Base-by-base conservation (phyloP, 2,888 invertebrate species). In the Ceratothoa steindachneri region DNA sequence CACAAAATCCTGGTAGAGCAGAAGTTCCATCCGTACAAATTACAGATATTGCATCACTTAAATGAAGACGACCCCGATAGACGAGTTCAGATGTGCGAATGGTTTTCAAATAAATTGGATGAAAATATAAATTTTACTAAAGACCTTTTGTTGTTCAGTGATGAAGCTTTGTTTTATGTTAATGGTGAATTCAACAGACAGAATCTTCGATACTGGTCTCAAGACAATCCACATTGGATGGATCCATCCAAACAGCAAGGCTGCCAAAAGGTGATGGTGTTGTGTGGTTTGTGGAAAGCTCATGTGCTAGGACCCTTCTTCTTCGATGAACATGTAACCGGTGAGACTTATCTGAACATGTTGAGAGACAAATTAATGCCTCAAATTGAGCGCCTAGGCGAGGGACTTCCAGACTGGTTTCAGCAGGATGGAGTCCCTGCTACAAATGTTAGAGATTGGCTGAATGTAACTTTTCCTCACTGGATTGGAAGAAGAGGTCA, bases 261-360 rank as follows among this genome's bases (percentile, higher is more conserved):
- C 19, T 22, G 41, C 30, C 68, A 30, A n/a, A 51, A 30, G 51
- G 19, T 68, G 30, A 68, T 55, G 51, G 68, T 51, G 68, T 68
- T 31, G 68, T 68, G 68, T 68, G 68, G 68, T 68, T 41, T 68
- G 51, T 51, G 41, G 68, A 41, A 68, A 41, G 22, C 19, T 41
- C 68, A 5, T 15, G 51, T 68, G 41, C 4, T 68, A 4, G 41
- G 68, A 22, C 68, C 68, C 7, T 52, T 51, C 24, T 68, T 67
- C 3, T 67, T 67, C 29, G 41, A 68, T 51, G 2, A 52, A 2
- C 3, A 1, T 51, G 68, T 68, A 5, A 68, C 41, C 19, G 68
- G 41, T 68, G 68, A 68, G 1, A 68, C n/a, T 9, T 68, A 41
- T 15, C 27, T 68, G 12, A 15, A 29, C 1, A 41, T 68, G 68